Evolutionary conservation across 2,797 vertebrate genomes (phyloP), one percentile per base, ranked within the genome.

Genomic region (Pachyuromys duprasi): DNA sequence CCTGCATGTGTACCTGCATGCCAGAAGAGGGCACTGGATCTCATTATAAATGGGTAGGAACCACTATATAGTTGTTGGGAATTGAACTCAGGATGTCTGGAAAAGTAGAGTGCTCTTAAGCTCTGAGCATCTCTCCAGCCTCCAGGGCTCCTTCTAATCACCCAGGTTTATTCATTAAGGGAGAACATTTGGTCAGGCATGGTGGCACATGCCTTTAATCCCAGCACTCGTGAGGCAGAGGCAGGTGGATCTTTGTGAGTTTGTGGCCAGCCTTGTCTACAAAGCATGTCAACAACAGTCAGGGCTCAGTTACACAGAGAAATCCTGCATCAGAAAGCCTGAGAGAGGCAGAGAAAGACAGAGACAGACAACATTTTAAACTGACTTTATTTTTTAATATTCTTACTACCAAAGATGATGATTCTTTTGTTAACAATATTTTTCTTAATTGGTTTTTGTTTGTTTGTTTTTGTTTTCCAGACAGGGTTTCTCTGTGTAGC

Each of bases 141-240:
- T 49, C 49, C 49, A 74, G 70, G 81, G 14, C 5, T 26, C 55
- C 18, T 84, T 88, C 33, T 70, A 92, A 53, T 78, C 62, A 81
- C 70, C n/a, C 42, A 63, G 1, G 6, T 81, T 93, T 93, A 91
- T 93, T 95, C 36, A 55, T 26, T 86, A 17, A 87, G 9, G 65
- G 26, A 90, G 57, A 96, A 83, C 24, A 91, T 31, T 31, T 70
- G 70, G 8, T 8, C n/a, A 72, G 69, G 6, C 18, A 72, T 39
- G 18, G 69, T 72, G 69, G n/a, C 20, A 24, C 36, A 39, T 20
- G 22, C 36, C 70, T 72, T 72, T 39, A 72, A 39, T 72, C 20
- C 36, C 36, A 39, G 70, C 70, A 39, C 8, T 72, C 36, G 39
- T 20, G 70, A 72, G 36, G 36, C 36, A 72, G 70, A 39, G 36